Base-by-base conservation (phyloP, 2,888 invertebrate species). In the Brachynemurus nebulosus region DNA sequence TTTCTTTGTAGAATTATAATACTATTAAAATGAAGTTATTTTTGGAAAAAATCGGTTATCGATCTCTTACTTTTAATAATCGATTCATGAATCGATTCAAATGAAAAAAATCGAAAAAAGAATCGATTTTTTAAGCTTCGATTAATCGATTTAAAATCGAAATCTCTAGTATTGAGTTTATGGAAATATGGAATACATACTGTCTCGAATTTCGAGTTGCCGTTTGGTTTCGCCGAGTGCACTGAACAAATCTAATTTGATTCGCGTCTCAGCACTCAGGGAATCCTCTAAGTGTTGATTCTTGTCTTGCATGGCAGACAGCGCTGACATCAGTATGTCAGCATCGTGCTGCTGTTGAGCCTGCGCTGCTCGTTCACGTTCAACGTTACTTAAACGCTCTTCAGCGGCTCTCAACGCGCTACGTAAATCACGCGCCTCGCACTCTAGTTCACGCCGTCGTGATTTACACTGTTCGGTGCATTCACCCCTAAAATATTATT, bases 231-330 rank as follows among this genome's bases (percentile, higher is more conserved):
- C 95, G 27, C 95, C 95, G 42, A 97, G 79, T 51, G 96, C 96
- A 51, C 92, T 90, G 68, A 97, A 93, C 59, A 98, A 78, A 71
- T 98, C 97, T 57, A 96, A 78, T 70, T 98, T 98, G 67, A 97
- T 85, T 57, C 95, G 78, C 54, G 95, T 98, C 73, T 98, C 97
- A 39, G 93, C 90, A 50, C 90, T 91, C 53, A 98, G 76, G 59
- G 89, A 88, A 60, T 86, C 85, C 69, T 97, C 93, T 56, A 97
- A 74, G 62, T 92, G 91, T 56, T 79, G 67, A 61, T 90, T 91
- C 62, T 92, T 89, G 61, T 95, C 92, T 65, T 89, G 86, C 69
- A 93, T 75, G 50, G 82, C 80, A 40, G 77, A 74, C 53, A 90
- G 68, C 16, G 89, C 86, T 33, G 80, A 75, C 71, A 86, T 77